phyloP scores from a whole-genome alignment of 2,888 invertebrate genomes.

The Pycnomerus fuliginosus region DNA sequence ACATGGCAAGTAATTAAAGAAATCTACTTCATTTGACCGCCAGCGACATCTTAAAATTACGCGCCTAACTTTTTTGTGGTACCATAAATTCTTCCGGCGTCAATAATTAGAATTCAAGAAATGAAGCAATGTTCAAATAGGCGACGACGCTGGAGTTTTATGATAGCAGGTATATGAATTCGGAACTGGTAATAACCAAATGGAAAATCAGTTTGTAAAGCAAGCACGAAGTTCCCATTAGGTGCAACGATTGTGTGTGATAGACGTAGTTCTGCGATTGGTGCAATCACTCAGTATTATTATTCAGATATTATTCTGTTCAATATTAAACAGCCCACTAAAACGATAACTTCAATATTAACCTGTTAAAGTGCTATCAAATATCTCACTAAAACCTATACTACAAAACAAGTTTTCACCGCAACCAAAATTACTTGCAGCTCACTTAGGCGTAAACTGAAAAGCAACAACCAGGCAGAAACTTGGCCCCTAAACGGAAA shows the following conservation, averaged over 20 bases:
- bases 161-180: conserved; percentile 5
- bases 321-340: conserved; percentile 32
- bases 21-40: too few relatives aligned
- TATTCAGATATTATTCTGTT: conserved; percentile 33
- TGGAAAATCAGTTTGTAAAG: conserved; percentile 28
- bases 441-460: not conserved
- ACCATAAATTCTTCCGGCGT: too few relatives aligned
- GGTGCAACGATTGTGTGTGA: conserved; percentile 24
- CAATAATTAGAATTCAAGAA: too few relatives aligned
- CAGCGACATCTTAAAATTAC: too few relatives aligned
- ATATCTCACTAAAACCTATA: conserved; percentile 12
- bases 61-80: too few relatives aligned
- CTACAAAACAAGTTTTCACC: conserved; percentile 9
- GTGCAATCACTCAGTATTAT: conserved; percentile 23
- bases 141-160: conserved; percentile 12
- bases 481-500: too few relatives aligned
- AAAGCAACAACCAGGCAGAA: too few relatives aligned
- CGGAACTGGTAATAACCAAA: conserved; percentile 22
- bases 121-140: too few relatives aligned
- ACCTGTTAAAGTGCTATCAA: conserved; percentile 34
- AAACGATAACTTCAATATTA: conserved; percentile 35
- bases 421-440: conserved; percentile 2
- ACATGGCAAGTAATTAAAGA: too few relatives aligned
- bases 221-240: conserved; percentile 31
- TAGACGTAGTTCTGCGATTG: conserved; percentile 18